phyloP scores from a whole-genome alignment of 2,113 vertebrate species.

The Sinosuthora webbiana region DNA sequence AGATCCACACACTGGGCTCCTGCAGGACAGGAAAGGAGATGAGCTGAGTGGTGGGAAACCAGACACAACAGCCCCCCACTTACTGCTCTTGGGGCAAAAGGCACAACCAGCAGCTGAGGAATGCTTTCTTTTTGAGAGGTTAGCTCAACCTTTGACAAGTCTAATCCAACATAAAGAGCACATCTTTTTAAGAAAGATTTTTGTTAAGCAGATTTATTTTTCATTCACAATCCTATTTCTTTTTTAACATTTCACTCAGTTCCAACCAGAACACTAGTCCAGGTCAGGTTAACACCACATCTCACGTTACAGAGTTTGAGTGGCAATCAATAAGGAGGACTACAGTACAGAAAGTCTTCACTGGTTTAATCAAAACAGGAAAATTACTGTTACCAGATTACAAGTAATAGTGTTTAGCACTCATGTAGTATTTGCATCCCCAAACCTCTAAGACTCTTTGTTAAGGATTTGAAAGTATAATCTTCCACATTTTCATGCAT shows the following conservation, averaged over 20 bases:
- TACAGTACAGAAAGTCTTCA: background rate
- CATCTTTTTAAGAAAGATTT: background rate
- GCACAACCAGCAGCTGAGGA: background rate
- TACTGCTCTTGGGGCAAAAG: accelerated
- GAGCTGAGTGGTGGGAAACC: background rate
- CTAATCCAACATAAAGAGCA: background rate
- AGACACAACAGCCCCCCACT: background rate
- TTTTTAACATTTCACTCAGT: background rate
- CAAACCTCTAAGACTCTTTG: background rate
- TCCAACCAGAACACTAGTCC: background rate
- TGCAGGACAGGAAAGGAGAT: slow-evolving; percentile 43
- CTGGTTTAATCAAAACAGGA: background rate
- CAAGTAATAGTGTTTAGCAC: background rate
- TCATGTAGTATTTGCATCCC: background rate
- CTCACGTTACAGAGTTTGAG: background rate
- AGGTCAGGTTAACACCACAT: background rate
- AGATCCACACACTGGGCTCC: slow-evolving; percentile 91
- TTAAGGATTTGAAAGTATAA: background rate
- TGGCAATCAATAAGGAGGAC: background rate
- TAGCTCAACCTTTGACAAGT: background rate
- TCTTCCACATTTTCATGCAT: background rate
- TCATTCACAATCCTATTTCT: background rate
- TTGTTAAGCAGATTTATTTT: background rate
- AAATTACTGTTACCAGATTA: background rate
- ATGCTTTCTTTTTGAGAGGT: background rate